Conservation (phyloP, 2,888 invertebrate genomes). For the Pristionchus mayeri region DNA sequence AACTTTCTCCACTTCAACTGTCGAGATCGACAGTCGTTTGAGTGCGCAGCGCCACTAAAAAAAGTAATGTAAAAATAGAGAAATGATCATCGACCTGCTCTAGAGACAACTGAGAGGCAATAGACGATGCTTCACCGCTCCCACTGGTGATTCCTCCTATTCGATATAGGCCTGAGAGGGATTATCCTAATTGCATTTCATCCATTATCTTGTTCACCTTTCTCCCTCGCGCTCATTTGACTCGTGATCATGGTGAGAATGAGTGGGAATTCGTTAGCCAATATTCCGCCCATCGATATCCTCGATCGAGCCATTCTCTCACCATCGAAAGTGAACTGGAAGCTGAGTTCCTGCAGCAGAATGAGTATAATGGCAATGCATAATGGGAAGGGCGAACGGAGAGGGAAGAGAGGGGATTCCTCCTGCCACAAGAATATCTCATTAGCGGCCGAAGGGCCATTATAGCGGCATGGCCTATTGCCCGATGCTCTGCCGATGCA, state of each 20-base stretch:
- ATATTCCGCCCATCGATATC: slow-evolving; percentile 22
- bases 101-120: neutral
- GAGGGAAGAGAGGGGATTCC: neutral
- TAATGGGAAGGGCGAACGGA: neutral
- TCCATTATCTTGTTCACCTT: neutral
- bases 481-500: no score
- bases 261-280: neutral
- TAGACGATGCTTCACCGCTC: neutral
- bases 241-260: neutral
- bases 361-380: neutral
- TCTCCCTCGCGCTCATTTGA: slow-evolving; percentile 29
- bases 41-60: slow-evolving; percentile 31
- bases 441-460: slow-evolving; percentile 57
- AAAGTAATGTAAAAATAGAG: neutral
- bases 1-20: slow-evolving; percentile 28
- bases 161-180: slow-evolving; percentile 35
- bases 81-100: neutral
- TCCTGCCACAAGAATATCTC: neutral
- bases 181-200: neutral
- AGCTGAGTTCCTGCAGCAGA: slow-evolving; percentile 12
- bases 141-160: neutral
- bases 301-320: neutral
- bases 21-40: neutral
- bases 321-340: neutral
- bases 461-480: slow-evolving; percentile 49